Evolutionary conservation across 1,140 invertebrate species (phyloP).

Genomic region (Diachasma alloeum): DNA sequence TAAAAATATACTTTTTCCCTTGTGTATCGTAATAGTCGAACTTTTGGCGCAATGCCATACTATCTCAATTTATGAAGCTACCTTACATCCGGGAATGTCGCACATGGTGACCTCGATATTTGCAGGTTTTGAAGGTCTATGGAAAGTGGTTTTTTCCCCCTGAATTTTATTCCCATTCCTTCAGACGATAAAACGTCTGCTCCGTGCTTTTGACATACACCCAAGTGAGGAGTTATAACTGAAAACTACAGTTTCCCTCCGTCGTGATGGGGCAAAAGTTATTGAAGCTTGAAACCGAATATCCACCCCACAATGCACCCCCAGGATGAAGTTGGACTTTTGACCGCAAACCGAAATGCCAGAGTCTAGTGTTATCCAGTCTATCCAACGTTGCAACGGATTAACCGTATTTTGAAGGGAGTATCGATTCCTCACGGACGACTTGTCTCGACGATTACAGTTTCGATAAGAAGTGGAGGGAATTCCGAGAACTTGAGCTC

Average conservation of each 20-base stretch:
- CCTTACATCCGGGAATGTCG: not conserved
- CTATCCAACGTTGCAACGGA: not conserved
- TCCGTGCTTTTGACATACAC: not conserved
- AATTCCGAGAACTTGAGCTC: no score
- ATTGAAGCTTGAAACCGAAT: not conserved
- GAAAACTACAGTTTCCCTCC: not conserved
- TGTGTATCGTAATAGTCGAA: not conserved
- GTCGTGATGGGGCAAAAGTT: not conserved
- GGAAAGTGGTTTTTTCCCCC: not conserved
- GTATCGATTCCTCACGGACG: not conserved
- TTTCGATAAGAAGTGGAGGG: not conserved
- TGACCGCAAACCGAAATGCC: not conserved
- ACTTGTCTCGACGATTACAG: not conserved
- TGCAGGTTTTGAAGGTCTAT: not conserved
- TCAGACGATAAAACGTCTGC: not conserved
- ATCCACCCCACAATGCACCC: not conserved
- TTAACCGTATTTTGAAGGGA: not conserved
- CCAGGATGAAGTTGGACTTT: not conserved
- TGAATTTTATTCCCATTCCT: not conserved
- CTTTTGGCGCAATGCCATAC: not conserved
- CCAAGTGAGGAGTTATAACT: not conserved
- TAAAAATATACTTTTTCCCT: not conserved
- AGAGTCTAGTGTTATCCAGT: not conserved
- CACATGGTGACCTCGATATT: slow-evolving; percentile 4
- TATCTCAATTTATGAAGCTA: slow-evolving; percentile 8